Base-by-base conservation (phyloP, 1,140 invertebrate genomes). In the Drosophila navojoa region DNA sequence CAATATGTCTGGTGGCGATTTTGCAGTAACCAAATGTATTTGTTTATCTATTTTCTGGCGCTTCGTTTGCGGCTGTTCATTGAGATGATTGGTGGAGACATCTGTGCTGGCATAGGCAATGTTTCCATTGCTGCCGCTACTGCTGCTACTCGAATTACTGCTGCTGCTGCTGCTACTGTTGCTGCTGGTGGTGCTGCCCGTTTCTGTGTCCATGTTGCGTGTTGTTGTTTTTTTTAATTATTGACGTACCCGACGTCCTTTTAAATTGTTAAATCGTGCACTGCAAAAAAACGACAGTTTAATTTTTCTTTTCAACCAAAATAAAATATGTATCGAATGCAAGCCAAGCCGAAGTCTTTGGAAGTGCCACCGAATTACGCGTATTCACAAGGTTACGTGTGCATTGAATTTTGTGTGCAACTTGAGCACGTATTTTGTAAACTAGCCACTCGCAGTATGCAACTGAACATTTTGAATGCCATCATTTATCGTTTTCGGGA, bases 41-140 rank as follows among this genome's bases (percentile, higher is more conserved):
- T 95, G 91, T 54, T 91, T 81, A 25, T 91, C 90, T 40, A 91
- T 91, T 64, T 91, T 91, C 42, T 91, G 86, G 15, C 90, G 63
- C 71, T 91, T 91, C 5, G 90, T 91, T 35, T 91, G 90, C 11
- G 90, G 90, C 61, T 91, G 90, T 42, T 91, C 90, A 27, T 79
- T 86, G 54, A 76, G 71, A 52, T 74, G 63, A 58, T 50, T 49
- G 32, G 62, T 52, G 38, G 69, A 44, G n/a, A 25, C 6, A 71
- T 35, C 27, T 70, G 79, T 49, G 49, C 70, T 74, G 22, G 76
- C 62, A 6, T 76, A 79, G 29, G 35, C 68, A 40, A 25, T 22
- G 32, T 57, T 67, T 19, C 27, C 29, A 29, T 29, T 68, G 50
- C 62, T 32, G 45, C 16, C 59, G 50, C 62, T 32, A 38, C 16